Conservation (phyloP, 2,888 invertebrate species). For the Stenolophus ochropezus region DNA sequence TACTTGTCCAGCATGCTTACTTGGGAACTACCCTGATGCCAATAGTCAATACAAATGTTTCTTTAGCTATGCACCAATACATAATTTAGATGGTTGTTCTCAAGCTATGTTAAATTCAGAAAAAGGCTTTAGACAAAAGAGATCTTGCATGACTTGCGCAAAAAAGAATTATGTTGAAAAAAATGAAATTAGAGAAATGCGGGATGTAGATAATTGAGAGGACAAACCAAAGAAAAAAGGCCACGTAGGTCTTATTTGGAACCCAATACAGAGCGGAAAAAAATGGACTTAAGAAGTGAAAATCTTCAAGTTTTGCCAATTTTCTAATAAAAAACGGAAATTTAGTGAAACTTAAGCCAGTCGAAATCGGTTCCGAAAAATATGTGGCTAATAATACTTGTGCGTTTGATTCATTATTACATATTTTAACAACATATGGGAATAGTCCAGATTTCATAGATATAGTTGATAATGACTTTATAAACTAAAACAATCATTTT, state of each 20-base stretch:
- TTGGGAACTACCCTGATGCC: background rate
- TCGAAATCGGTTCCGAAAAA: constrained; percentile 23
- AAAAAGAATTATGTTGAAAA: background rate
- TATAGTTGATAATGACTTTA: constrained; percentile 22
- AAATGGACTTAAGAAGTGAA: constrained; percentile 46
- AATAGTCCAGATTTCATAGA: constrained; percentile 31
- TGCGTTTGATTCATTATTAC: constrained; percentile 47
- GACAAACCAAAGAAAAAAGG: too few relatives aligned
- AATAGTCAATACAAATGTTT: constrained; percentile 7
- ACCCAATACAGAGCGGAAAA: constrained; percentile 50
- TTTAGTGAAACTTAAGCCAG: constrained; percentile 41
- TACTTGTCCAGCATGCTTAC: background rate
- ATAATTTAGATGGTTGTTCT: constrained; percentile 3
- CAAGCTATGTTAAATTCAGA: background rate
- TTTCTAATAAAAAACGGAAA: constrained; percentile 53
- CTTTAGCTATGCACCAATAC: background rate
- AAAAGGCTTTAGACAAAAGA: background rate
- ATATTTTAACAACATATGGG: constrained; percentile 47
- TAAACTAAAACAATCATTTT: background rate
- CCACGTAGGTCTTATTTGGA: too few relatives aligned
- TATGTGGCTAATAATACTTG: constrained; percentile 37
- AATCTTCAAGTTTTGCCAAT: constrained; percentile 31
- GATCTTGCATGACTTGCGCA: background rate
- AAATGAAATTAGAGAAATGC: background rate
- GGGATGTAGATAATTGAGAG: too few relatives aligned